Percentiles rank a stretch among this genome's conserved stretches.
phyloP scores from a whole-genome alignment of 2,797 vertebrate species.

The Lagocephalus sceleratus region DNA sequence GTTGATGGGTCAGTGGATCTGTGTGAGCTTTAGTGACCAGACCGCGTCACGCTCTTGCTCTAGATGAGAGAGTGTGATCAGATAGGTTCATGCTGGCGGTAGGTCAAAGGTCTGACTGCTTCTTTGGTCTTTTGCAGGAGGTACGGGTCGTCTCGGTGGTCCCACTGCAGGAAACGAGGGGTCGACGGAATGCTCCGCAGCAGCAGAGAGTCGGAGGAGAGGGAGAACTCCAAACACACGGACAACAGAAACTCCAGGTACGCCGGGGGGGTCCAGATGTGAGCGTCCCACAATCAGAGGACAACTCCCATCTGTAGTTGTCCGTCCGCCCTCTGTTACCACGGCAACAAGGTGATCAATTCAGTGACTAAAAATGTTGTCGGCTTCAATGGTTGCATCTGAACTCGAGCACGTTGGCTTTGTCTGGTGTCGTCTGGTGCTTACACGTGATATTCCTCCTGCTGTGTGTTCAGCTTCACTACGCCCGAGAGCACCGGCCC shows the following conservation, averaged over 20 bases:
- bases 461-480: slow-evolving; percentile 53
- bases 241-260: slow-evolving; percentile 57
- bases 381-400: too few species aligned
- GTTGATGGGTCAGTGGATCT: too few species aligned
- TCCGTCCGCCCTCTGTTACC: too few species aligned
- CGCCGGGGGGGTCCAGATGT: background rate
- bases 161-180: slow-evolving; percentile 61
- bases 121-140: slow-evolving; percentile 9
- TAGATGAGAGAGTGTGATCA: too few species aligned
- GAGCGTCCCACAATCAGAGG: background rate
- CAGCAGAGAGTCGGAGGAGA: slow-evolving; percentile 10
- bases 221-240: background rate
- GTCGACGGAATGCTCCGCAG: slow-evolving; percentile 54
- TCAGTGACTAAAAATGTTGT: too few species aligned
- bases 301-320: background rate
- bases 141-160: slow-evolving; percentile 42
- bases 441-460: background rate
- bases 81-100: too few species aligned
- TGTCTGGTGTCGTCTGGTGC: too few species aligned
- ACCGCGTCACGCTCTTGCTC: too few species aligned
- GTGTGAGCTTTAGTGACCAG: too few species aligned
- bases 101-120: too few species aligned
- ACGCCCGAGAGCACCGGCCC: slow-evolving; percentile 60
- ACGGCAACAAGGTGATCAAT: too few species aligned
- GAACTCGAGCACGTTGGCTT: too few species aligned